These are phyloP conservation scores for Cyphomyrus plagiostoma DNA, from an alignment of 2,113 vertebrate species.

Conservation along the genomic window DNA sequence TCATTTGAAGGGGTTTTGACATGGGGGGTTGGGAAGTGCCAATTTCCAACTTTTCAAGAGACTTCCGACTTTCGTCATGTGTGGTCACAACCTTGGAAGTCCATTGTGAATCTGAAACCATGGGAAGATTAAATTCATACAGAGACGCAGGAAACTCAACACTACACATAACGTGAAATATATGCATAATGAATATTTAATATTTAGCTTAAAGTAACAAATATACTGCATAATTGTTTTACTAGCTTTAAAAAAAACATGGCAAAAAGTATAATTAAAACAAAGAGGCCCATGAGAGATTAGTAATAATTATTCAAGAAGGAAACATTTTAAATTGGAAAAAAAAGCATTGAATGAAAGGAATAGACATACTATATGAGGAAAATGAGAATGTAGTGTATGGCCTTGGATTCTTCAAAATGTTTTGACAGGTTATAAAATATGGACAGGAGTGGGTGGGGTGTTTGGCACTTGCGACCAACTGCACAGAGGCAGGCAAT, in stretches of 20 bases:
- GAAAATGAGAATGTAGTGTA: neutral
- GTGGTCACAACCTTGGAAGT: slow-evolving; percentile 54
- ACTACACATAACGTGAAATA: neutral
- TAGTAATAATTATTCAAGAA: neutral
- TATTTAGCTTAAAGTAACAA: neutral
- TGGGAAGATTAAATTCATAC: slow-evolving; percentile 36
- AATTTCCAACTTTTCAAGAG: slow-evolving; percentile 59
- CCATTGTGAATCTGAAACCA: slow-evolving; percentile 41
- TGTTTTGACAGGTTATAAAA: slow-evolving; percentile 6
- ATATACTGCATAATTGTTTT: neutral
- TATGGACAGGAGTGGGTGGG: neutral
- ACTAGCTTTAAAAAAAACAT: neutral
- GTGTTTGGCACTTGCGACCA: neutral
- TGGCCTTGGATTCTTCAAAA: neutral
- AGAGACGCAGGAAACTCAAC: neutral
- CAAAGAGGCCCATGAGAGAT: neutral
- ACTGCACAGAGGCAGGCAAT: neutral
- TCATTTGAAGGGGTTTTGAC: slow-evolving; percentile 53
- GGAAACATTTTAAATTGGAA: neutral
- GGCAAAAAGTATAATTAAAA: neutral
- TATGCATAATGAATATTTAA: neutral
- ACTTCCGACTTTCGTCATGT: slow-evolving; percentile 47
- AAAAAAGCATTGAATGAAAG: neutral
- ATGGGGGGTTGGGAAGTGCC: slow-evolving; percentile 39
- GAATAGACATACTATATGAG: neutral